Evolutionary conservation across 2,113 vertebrate genomes (phyloP), one percentile per base, ranked within the genome.

Genomic region (Oncorhynchus mykiss): DNA sequence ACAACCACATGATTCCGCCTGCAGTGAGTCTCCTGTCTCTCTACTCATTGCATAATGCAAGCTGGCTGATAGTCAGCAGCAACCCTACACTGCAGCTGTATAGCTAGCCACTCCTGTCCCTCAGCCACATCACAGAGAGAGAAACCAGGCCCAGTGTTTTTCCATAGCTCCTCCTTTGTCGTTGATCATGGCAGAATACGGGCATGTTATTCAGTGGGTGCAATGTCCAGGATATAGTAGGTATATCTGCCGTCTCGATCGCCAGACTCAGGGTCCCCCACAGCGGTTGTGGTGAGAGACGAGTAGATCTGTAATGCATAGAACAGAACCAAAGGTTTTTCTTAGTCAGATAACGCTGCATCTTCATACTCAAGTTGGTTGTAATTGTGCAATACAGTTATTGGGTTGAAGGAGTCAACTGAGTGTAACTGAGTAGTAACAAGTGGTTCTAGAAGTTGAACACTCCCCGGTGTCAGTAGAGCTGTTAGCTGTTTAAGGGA

Each of bases 11-110:
- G 27, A 31, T 67, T 67, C 65, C 2, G 65, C 67, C 67, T 34
- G 67, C 14, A n/a, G 65, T 18, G 51, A 18, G n/a, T 62, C 59
- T 62, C 59, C 18, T 8, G 20, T n/a, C 59, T 22, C 9, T 68
- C 14, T 7, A 39, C 60, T 65, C 31, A 45, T 24, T 25, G 59
- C 39, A 31, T 74, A 74, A 74, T 74, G 59, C 72, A 74, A 74
- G 45, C 73, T 51, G 34, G 65, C 62, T 29, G 8, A 66, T n/a
- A 51, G 45, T 74, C 64, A 67, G 73, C 62, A 67, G 73, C 45
- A 74, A 67, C 64, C 73, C 64, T 18, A 67, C 64, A 24, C 73
- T 67, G 24, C 22, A 74, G 14, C n/a, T 13, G 14, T 18, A 5
- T 14, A 18, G 51, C 12, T 14, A 54, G 14, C 13, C 14, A n/a